phyloP scores from a whole-genome alignment of 2,888 invertebrate genomes.

The Tachystola acroxantha region DNA sequence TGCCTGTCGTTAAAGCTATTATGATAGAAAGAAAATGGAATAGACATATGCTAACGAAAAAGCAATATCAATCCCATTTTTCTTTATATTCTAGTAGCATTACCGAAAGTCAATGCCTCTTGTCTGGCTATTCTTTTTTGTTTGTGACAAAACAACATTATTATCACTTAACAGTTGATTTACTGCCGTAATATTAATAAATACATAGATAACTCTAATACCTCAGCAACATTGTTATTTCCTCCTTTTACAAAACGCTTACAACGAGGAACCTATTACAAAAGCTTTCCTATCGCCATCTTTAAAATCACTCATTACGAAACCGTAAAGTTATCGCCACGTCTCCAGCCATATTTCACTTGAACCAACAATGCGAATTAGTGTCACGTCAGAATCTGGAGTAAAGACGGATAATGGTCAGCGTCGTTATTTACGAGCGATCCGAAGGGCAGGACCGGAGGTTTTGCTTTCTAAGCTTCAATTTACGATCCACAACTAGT shows the following conservation, averaged over 20 bases:
- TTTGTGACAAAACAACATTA: too few species aligned
- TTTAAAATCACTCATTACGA: conserved; percentile 9
- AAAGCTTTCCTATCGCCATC: background rate
- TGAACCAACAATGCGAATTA: conserved; percentile 47
- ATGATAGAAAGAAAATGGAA: too few species aligned
- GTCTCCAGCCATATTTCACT: conserved; percentile 32
- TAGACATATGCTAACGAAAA: too few species aligned
- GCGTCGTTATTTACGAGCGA: conserved; percentile 46
- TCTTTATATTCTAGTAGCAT: too few species aligned
- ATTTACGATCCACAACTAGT: conserved; percentile 35
- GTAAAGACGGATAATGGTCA: conserved; percentile 53
- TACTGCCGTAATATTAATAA: too few species aligned
- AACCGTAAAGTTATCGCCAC: conserved; percentile 12
- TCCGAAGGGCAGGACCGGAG: conserved; percentile 32
- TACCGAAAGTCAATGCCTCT: too few species aligned
- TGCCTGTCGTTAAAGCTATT: too few species aligned
- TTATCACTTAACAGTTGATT: too few species aligned
- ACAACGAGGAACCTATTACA: background rate
- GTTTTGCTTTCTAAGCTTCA: conserved; percentile 61
- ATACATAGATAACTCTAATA: background rate
- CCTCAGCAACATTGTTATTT: background rate
- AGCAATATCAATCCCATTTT: too few species aligned
- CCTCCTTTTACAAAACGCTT: background rate
- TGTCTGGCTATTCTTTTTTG: too few species aligned
- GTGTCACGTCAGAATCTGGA: conserved; percentile 45